Evolutionary conservation across 1,140 invertebrate species (phyloP), one percentile per base, ranked within the genome.

Genomic region (Lithobius niger): DNA sequence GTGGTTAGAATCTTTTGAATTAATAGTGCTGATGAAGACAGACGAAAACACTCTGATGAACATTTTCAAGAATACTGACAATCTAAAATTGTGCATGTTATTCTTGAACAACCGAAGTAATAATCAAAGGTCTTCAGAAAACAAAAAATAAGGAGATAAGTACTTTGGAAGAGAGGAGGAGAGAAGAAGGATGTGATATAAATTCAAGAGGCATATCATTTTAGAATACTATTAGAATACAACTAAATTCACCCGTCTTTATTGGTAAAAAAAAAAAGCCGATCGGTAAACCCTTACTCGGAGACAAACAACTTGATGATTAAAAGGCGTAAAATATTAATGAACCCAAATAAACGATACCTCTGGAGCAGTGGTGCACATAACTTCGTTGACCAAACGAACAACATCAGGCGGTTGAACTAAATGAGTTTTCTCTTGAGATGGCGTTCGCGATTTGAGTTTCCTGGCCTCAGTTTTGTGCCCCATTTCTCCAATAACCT

Each of bases 361-460:
- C 10, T 10, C 31, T 36, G 31, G 10, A 10, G 10, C n/a, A 10
- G 10, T n/a, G n/a, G n/a, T 19, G 18, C 49, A 51, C 10, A 36
- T 36, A 10, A 36, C 19, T 45, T 45, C 43, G 18, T 45, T 19
- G 6, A 45, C 43, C 18, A 52, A 13, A 4, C 15, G 25, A 10
- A 52, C 19, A 3, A 52, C 21, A 36, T 31, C 19, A 52, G 3
- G 16, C n/a, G 28, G 21, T 15, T 21, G 19, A 40, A 40, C 16
- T 15, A 52, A 40, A 45, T 10, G 43, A 19, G 43, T 31, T 31
- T 52, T 52, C 22, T 52, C 50, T 21, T 25, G 27, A 3, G 50
- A 52, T 31, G 13, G 13, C 10, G 26, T 25, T 27, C 10, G 2
- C 3, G 26, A 28, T 19, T 27, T 43, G 3, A 25, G 25, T 24